Percentiles rank a stretch among this genome's conserved stretches.
Conservation (phyloP, 2,888 invertebrate genomes). For the Cephonodes hylas region DNA sequence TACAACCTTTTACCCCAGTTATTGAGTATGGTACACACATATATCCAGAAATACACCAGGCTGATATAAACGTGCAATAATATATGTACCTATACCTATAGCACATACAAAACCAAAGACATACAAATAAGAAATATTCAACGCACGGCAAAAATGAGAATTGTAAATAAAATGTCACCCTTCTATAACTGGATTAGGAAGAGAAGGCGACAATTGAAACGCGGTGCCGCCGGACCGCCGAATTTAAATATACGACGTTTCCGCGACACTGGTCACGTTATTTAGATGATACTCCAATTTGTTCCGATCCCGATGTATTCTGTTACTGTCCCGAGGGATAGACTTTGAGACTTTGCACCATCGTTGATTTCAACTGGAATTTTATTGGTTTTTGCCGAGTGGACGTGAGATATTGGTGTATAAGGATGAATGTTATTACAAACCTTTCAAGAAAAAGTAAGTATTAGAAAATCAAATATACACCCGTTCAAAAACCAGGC, state of each 20-base stretch:
- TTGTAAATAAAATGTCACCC: slow-evolving; percentile 13
- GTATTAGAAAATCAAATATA: no score
- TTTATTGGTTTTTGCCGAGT: no score
- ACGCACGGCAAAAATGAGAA: background rate
- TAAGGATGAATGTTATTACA: no score
- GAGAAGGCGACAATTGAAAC: slow-evolving; percentile 71
- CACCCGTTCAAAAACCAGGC: no score
- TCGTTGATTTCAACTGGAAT: slow-evolving; percentile 23
- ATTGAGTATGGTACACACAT: no score
- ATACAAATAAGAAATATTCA: background rate
- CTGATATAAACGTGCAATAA: background rate
- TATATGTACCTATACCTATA: background rate
- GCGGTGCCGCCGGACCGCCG: slow-evolving; percentile 55
- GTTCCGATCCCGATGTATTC: slow-evolving; percentile 26
- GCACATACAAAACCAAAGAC: background rate
- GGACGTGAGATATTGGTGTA: no score
- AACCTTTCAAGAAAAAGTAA: no score
- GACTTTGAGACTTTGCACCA: slow-evolving; percentile 28
- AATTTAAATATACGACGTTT: slow-evolving; percentile 74
- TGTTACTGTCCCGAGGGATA: slow-evolving; percentile 31
- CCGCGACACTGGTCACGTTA: slow-evolving; percentile 59
- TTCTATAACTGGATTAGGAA: slow-evolving; percentile 70
- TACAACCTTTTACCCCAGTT: no score
- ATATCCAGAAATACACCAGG: no score
- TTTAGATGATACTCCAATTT: slow-evolving; percentile 66